Evolutionary conservation across 1,140 invertebrate species (phyloP).

Genomic region (Aphaenogaster rudis): DNA sequence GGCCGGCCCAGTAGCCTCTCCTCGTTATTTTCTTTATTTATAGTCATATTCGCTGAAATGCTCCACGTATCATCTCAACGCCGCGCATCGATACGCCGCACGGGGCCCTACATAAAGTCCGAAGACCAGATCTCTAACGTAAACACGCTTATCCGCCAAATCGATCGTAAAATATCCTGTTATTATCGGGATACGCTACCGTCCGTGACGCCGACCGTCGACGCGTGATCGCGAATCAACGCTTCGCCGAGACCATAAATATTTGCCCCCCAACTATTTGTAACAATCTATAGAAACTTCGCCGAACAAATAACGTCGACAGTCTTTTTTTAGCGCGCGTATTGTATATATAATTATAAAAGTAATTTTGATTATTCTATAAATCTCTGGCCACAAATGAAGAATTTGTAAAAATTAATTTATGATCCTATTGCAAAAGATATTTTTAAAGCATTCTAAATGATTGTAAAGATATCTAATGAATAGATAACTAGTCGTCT

Average conservation of each 20-base stretch:
- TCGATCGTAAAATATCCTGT: slow-evolving; percentile 64
- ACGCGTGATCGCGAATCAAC: slow-evolving; percentile 59
- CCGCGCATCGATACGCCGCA: slow-evolving; percentile 33
- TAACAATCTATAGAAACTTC: slow-evolving; percentile 9
- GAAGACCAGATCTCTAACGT: slow-evolving; percentile 59
- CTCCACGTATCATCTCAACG: slow-evolving; percentile 57
- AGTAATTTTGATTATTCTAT: neutral
- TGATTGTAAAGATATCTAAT: neutral
- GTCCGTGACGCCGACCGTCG: slow-evolving; percentile 42
- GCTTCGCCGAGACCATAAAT: slow-evolving; percentile 28
- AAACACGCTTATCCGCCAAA: slow-evolving; percentile 63
- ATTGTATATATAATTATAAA: neutral
- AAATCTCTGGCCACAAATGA: neutral
- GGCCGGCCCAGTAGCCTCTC: slow-evolving; percentile 29
- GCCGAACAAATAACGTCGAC: neutral
- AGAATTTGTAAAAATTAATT: neutral
- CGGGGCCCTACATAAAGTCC: slow-evolving; percentile 45
- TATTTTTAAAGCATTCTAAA: neutral
- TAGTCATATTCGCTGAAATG: slow-evolving; percentile 59
- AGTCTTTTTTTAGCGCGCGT: neutral
- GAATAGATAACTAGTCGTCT: neutral
- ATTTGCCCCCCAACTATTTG: slow-evolving; percentile 33
- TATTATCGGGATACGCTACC: slow-evolving; percentile 60
- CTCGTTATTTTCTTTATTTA: slow-evolving; percentile 63
- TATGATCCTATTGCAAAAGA: neutral